Evolutionary conservation across 2,888 invertebrate genomes (phyloP), one percentile per base, ranked within the genome.

Genomic region (Perdita meconis): DNA sequence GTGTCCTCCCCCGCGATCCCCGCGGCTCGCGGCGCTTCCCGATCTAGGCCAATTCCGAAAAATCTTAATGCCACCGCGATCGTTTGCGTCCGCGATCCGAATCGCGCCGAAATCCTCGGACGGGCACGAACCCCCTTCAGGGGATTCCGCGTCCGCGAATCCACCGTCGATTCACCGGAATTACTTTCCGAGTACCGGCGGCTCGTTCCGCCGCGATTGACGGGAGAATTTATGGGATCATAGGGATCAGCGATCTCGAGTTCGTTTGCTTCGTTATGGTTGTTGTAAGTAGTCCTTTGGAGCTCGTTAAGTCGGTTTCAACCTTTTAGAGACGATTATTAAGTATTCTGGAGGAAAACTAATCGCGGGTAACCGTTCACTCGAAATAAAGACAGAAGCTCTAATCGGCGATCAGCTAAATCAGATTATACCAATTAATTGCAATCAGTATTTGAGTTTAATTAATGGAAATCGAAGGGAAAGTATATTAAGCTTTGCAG

Each of bases 41-140:
- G 86, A 87, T 85, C 89, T 88, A 86, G 86, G 87, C 84, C 88
- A 88, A 89, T 90, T 82, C 82, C 77, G 83, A 85, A 87, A 87
- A 87, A 83, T 83, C 74, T 79, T 77, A 71, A 69, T 40, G 66
- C 55, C 67, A n/a, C 53, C 51, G 16, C 63, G 44, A 57, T 16
- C 59, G 60, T 36, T 22, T 42, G 8, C 44, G 10, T 22, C 64
- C 22, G 16, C 70, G 13, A 26, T 34, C 47, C 59, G 22, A 34
- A 44, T 42, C n/a, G 50, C 56, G n/a, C 40, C 40, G 44, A 69
- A n/a, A 69, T 36, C 34, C 69, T 44, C 26, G 22, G 19, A 38
- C n/a, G 44, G 19, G 36, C 67, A 10, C 12, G 51, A 6, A n/a
- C n/a, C n/a, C n/a, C 51, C 47, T 42, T 60, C 67, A 42, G 22